These are phyloP conservation scores for Agrotis segetum DNA, from an alignment of 2,888 invertebrate species.

Conservation along the genomic window DNA sequence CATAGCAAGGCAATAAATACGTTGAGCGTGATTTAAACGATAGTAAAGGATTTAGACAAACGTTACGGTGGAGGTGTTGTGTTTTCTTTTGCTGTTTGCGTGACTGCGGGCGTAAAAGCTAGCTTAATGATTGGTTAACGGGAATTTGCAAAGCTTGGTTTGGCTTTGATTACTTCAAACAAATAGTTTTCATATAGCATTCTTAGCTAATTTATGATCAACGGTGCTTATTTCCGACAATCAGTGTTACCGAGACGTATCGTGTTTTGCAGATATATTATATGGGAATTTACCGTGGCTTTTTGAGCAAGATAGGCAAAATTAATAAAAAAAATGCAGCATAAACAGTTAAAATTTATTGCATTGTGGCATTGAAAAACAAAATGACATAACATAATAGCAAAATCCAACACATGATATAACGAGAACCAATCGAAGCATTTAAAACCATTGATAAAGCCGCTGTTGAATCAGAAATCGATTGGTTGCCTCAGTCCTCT, in stretches of 20 bases:
- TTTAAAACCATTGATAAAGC: conserved; percentile 50
- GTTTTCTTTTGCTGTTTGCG: conserved; percentile 13
- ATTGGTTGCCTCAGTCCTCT: conserved; percentile 40
- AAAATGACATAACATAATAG: not conserved
- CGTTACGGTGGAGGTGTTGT: conserved; percentile 12
- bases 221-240: not conserved
- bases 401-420: conserved; percentile 6
- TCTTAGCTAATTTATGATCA: not conserved
- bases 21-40: conserved; percentile 60
- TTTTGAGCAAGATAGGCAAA: not conserved
- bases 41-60: conserved; percentile 45
- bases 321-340: not conserved
- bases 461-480: conserved; percentile 47
- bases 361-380: not conserved
- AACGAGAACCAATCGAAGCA: conserved; percentile 37
- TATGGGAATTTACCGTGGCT: no score
- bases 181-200: not conserved
- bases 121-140: conserved; percentile 4
- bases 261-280: not conserved
- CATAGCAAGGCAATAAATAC: conserved; percentile 50
- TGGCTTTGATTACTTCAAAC: not conserved
- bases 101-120: not conserved
- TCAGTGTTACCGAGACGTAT: not conserved
- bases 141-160: not conserved
- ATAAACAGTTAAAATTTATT: not conserved